Conservation (phyloP, 2,797 vertebrate genomes). For the Myoxocephalus aenaeus region DNA sequence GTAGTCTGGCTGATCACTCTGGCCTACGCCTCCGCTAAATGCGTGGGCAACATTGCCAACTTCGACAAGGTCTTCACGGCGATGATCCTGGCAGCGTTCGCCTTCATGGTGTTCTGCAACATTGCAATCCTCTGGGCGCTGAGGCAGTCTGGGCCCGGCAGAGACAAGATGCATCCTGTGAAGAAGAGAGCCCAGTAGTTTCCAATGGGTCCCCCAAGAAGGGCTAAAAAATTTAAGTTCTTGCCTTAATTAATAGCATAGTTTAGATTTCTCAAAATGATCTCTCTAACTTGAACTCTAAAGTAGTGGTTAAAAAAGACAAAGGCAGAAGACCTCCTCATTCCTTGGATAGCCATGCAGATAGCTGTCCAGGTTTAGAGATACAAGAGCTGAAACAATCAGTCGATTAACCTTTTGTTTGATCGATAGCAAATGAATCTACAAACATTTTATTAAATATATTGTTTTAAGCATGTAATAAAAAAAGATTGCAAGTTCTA, state of each 20-base stretch:
- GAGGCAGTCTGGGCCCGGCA: conserved; percentile 66
- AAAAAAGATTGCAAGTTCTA: not conserved
- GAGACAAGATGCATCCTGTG: conserved; percentile 84
- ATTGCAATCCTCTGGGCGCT: conserved; percentile 79
- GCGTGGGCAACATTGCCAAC: conserved; percentile 65
- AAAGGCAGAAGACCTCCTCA: no score
- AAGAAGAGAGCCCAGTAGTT: conserved; percentile 80
- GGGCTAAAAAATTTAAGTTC: not conserved
- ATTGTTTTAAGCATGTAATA: not conserved
- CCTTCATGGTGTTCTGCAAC: conserved; percentile 87
- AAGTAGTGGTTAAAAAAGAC: not conserved
- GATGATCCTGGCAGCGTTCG: conserved; percentile 78
- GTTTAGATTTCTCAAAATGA: not conserved
- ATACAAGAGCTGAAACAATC: not conserved
- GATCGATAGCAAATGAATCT: not conserved
- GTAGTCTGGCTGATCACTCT: conserved; percentile 78
- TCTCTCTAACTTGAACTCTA: not conserved
- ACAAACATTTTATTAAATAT: not conserved
- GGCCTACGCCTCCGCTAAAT: conserved; percentile 75
- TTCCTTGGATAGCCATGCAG: not conserved
- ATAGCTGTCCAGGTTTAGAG: not conserved
- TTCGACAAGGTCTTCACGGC: conserved; percentile 79
- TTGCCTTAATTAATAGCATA: not conserved
- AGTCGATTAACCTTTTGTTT: not conserved
- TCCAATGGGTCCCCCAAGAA: not conserved